Evolutionary conservation across 2,797 vertebrate species (phyloP).

Genomic region (Poecilia velifera): DNA sequence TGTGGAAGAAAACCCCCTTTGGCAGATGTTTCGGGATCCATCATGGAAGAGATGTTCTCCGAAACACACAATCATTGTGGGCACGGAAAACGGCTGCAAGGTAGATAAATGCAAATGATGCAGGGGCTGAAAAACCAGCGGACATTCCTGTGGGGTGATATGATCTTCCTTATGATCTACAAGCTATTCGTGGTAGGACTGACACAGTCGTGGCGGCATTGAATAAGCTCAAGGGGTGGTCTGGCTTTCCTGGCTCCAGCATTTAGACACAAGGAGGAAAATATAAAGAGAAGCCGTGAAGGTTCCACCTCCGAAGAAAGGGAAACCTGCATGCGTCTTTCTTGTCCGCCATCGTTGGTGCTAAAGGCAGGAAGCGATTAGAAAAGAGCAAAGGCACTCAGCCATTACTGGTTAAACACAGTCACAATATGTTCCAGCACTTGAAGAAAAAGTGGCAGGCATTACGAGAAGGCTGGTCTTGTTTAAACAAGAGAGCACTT

Average conservation of each 20-base stretch:
- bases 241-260: conserved; percentile 31
- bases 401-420: conserved; percentile 75
- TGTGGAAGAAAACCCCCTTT: conserved; percentile 41
- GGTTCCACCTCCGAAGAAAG: conserved; percentile 30
- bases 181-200: conserved; percentile 55
- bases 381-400: conserved; percentile 76
- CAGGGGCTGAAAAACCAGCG: conserved; percentile 63
- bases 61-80: conserved; percentile 60
- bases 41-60: conserved; percentile 46
- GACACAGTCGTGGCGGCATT: conserved; percentile 55
- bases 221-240: conserved; percentile 68
- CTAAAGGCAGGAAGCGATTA: conserved; percentile 80
- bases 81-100: conserved; percentile 62
- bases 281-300: conserved; percentile 16
- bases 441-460: conserved; percentile 26
- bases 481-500: conserved; percentile 38
- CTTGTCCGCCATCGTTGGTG: conserved; percentile 63
- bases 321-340: conserved; percentile 35
- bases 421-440: conserved; percentile 63
- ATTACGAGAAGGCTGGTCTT: conserved; percentile 28
- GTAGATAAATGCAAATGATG: conserved; percentile 76
- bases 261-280: conserved; percentile 9
- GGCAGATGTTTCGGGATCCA: conserved; percentile 60
- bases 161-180: conserved; percentile 57
- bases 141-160: conserved; percentile 75